A percentile compares a stretch with the other conserved stretches of the same genome.
These are phyloP conservation scores for Spermophilus dauricus DNA, from an alignment of 2,113 vertebrate genomes.

Conservation along the genomic window DNA sequence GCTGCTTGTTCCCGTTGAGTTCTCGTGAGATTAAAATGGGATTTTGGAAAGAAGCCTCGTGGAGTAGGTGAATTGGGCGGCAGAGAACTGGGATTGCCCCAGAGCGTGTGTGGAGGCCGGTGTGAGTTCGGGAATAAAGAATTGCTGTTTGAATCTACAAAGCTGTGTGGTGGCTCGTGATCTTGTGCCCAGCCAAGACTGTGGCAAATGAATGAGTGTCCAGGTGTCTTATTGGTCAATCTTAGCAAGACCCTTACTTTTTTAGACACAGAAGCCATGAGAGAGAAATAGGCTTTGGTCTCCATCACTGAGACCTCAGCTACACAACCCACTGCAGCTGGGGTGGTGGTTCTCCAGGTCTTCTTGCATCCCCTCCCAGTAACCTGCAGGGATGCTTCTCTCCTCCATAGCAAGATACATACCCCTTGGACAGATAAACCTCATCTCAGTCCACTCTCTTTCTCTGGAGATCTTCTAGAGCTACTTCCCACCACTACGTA, in stretches of 20 bases:
- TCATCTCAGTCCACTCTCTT: background rate
- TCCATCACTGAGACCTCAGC: background rate
- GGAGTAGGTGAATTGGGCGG: no score
- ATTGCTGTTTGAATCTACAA: no score
- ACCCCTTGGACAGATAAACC: background rate
- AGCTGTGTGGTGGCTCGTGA: no score
- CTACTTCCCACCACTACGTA: background rate
- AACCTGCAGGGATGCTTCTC: background rate
- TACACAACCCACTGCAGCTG: background rate
- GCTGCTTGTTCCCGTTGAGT: no score
- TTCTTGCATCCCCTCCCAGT: background rate
- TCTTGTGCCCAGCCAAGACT: no score
- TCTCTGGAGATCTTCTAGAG: background rate
- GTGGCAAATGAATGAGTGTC: background rate
- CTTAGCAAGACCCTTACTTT: background rate
- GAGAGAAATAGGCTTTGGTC: background rate
- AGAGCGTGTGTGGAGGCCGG: no score
- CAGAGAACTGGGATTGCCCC: no score
- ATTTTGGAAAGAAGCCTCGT: no score
- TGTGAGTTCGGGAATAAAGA: no score
- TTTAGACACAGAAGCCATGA: background rate
- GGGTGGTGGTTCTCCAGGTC: background rate
- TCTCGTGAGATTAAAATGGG: no score
- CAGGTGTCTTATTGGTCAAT: background rate
- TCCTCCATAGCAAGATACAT: background rate